Evolutionary conservation across 2,888 invertebrate genomes (phyloP).

Genomic region (Caradrina kadenii): DNA sequence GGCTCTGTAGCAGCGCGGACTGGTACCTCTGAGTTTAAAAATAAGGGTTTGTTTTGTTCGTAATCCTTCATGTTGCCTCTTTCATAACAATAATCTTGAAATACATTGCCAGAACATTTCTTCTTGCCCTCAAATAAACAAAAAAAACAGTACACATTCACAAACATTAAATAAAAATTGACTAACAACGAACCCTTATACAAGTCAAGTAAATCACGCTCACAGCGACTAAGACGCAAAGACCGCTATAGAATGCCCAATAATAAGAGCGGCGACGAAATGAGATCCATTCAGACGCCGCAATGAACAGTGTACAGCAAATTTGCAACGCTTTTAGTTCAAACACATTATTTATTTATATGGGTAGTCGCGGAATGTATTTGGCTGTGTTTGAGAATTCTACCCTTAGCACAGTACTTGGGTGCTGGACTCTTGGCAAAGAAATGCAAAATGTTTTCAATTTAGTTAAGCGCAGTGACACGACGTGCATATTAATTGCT

Average conservation of each 20-base stretch:
- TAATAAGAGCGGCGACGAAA: slow-evolving; percentile 45
- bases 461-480: slow-evolving; percentile 12
- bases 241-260: slow-evolving; percentile 28
- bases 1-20: too few relatives aligned
- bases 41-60: too few relatives aligned
- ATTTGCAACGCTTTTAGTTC: slow-evolving; percentile 38
- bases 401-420: slow-evolving; percentile 36
- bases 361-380: slow-evolving; percentile 24
- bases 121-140: slow-evolving; percentile 7
- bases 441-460: slow-evolving; percentile 35
- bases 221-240: slow-evolving; percentile 11
- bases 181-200: slow-evolving; percentile 34
- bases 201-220: slow-evolving; percentile 41
- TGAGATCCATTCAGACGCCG: slow-evolving; percentile 39
- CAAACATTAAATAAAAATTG: slow-evolving; percentile 52
- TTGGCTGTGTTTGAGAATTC: slow-evolving; percentile 31
- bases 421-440: slow-evolving; percentile 17
- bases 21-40: not conserved
- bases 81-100: slow-evolving; percentile 2
- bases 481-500: slow-evolving; percentile 23
- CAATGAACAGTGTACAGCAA: slow-evolving; percentile 38
- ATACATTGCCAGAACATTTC: not conserved
- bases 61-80: not conserved
- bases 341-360: slow-evolving; percentile 53
- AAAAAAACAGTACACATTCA: slow-evolving; percentile 29